These are phyloP conservation scores for Napeogenes inachia DNA, from an alignment of 2,888 invertebrate genomes.

Conservation along the genomic window DNA sequence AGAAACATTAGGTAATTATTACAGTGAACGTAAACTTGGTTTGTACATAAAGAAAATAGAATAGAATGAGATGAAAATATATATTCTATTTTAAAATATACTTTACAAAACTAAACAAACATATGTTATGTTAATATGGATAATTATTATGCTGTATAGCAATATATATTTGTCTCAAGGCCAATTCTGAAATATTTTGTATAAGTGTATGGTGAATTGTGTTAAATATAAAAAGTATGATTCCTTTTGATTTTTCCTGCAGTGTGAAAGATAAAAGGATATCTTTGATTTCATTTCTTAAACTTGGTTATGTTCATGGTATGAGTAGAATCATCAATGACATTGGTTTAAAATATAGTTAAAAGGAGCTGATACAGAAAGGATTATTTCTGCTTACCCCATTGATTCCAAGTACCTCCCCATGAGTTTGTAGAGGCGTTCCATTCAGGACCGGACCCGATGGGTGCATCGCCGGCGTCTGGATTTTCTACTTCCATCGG, in stretches of 20 bases:
- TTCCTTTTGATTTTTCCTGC: no score
- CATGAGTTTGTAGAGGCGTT: conserved; percentile 59
- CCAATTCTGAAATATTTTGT: neutral
- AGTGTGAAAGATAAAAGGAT: neutral
- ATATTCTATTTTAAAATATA: neutral
- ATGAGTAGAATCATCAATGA: neutral
- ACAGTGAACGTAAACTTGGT: no score
- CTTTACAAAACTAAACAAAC: neutral
- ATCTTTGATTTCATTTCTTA: neutral
- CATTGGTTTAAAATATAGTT: no score
- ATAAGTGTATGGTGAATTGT: neutral
- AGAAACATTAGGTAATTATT: no score
- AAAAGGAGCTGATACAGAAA: neutral
- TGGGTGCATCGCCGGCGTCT: conserved; percentile 68
- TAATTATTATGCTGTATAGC: neutral
- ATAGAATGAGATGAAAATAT: no score
- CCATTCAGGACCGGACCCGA: conserved; percentile 56
- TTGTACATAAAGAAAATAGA: no score
- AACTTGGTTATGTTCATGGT: neutral
- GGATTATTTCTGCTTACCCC: conserved; percentile 50
- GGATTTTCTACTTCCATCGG: conserved; percentile 91
- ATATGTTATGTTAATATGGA: conserved; percentile 1
- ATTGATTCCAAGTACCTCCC: conserved; percentile 67
- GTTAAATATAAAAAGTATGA: no score
- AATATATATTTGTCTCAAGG: conserved; percentile 38